Evolutionary conservation across 2,888 invertebrate species (phyloP).

Genomic region (Tachystola acroxantha): DNA sequence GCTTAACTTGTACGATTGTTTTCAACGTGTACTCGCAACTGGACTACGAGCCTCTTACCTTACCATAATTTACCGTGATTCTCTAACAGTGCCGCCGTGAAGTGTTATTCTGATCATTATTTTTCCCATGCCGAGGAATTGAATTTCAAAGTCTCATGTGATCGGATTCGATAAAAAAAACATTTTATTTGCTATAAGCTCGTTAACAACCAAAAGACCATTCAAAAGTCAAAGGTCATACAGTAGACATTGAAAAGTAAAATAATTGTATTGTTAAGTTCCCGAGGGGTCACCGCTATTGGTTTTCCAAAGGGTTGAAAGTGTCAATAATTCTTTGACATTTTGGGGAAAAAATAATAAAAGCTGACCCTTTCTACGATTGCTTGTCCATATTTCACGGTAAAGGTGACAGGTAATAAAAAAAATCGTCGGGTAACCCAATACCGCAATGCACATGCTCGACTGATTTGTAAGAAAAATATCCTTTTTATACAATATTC

Average conservation of each 20-base stretch:
- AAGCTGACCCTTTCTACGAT: conserved; percentile 64
- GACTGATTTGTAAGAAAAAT: conserved; percentile 60
- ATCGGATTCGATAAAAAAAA: too few relatives aligned
- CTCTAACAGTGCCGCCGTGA: too few relatives aligned
- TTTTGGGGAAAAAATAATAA: conserved; percentile 34
- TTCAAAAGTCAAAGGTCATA: conserved; percentile 17
- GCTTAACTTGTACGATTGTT: too few relatives aligned
- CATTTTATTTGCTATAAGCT: too few relatives aligned
- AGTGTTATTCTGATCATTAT: too few relatives aligned
- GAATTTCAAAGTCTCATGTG: too few relatives aligned
- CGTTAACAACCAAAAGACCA: too few relatives aligned
- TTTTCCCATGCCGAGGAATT: too few relatives aligned
- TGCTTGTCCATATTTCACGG: conserved; percentile 52
- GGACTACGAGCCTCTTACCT: too few relatives aligned
- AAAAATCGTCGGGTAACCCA: conserved; percentile 46
- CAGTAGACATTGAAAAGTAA: conserved; percentile 9
- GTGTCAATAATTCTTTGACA: conserved; percentile 38
- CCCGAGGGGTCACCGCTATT: conserved; percentile 32
- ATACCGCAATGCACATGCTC: conserved; percentile 64
- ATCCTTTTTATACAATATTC: conserved; percentile 64
- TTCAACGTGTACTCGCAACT: too few relatives aligned
- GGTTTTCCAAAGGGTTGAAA: conserved; percentile 42
- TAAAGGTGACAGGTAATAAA: conserved; percentile 47
- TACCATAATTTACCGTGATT: too few relatives aligned
- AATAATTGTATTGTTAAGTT: conserved; percentile 16